Conservation (phyloP, 2,797 vertebrate genomes). For the Acipenser transmontanus region DNA sequence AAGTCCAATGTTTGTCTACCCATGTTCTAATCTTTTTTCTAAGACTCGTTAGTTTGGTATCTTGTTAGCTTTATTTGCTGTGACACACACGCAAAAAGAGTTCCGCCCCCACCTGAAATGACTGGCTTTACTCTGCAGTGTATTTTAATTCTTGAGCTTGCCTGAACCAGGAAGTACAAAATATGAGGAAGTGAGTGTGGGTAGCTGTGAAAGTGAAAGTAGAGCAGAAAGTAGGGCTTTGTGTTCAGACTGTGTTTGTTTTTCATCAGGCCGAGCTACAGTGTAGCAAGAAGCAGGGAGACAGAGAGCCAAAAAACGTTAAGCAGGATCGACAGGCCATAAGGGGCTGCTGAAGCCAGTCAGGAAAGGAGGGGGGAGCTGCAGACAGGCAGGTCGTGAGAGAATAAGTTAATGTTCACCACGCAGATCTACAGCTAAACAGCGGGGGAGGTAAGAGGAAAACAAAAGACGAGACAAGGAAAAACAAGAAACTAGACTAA, state of each 20-base stretch:
- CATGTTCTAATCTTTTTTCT: too few relatives aligned
- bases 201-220: constrained; percentile 31
- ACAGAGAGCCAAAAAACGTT: constrained; percentile 16
- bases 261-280: neutral
- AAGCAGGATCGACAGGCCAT: too few relatives aligned
- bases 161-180: constrained; percentile 35
- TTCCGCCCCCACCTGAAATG: neutral
- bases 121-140: too few relatives aligned
- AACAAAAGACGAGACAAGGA: neutral
- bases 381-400: neutral
- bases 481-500: neutral
- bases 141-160: neutral
- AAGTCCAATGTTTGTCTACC: too few relatives aligned
- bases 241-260: neutral
- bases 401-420: neutral
- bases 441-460: constrained; percentile 19
- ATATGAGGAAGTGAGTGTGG: constrained; percentile 54
- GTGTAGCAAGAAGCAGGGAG: constrained; percentile 3
- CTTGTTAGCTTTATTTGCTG: neutral
- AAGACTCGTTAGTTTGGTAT: too few relatives aligned
- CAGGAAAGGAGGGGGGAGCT: constrained; percentile 12
- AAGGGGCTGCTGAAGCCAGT: too few relatives aligned
- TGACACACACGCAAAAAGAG: neutral
- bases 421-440: constrained; percentile 25
- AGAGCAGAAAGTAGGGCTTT: constrained; percentile 9